Evolutionary conservation across 2,797 vertebrate genomes (phyloP).

Genomic region (Mycteria americana): DNA sequence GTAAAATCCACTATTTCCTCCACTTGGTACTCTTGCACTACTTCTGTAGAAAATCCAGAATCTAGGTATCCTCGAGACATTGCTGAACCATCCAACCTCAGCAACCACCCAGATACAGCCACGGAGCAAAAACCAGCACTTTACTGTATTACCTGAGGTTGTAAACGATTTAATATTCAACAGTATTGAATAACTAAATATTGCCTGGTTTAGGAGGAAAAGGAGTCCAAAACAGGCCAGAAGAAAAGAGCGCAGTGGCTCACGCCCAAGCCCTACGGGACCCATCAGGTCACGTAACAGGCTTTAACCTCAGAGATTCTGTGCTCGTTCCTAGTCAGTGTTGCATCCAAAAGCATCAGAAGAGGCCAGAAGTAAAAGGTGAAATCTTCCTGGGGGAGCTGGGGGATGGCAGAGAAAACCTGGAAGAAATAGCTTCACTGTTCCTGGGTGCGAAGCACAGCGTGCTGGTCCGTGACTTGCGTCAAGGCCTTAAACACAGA

Average conservation of each 20-base stretch:
- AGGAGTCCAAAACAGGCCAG: background rate
- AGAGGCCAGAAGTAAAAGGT: background rate
- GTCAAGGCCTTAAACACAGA: background rate
- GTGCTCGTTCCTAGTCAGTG: background rate
- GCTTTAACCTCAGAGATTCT: background rate
- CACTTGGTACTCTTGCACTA: background rate
- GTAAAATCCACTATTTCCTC: background rate
- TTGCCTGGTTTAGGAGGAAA: rapidly evolving
- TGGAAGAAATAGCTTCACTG: background rate
- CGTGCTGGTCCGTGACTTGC: background rate
- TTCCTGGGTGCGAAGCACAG: background rate
- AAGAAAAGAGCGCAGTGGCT: background rate
- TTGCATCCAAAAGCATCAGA: background rate
- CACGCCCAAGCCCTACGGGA: background rate
- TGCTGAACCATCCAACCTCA: background rate
- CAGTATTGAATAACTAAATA: rapidly evolving
- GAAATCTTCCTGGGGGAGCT: background rate
- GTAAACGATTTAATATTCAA: background rate
- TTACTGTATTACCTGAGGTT: background rate
- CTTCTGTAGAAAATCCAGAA: background rate
- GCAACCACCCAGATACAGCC: background rate
- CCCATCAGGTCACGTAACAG: background rate
- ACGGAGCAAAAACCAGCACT: background rate
- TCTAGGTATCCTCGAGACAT: rapidly evolving
- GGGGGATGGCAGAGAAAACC: background rate